Evolutionary conservation across 2,888 invertebrate genomes (phyloP).

Genomic region (Tortricodes alternella): DNA sequence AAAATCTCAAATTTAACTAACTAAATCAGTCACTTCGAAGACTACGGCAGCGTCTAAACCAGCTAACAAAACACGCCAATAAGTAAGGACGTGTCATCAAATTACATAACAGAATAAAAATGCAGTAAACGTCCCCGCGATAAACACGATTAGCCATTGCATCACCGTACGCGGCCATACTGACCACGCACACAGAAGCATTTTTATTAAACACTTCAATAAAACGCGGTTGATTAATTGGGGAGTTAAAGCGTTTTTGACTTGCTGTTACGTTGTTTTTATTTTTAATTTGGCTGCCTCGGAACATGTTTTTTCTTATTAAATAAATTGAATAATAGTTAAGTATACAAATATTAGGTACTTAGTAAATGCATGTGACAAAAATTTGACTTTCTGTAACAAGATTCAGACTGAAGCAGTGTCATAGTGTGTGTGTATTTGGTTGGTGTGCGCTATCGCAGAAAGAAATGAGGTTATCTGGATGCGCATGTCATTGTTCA

Average conservation of each 20-base stretch:
- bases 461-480: conserved; percentile 83
- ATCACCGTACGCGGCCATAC: conserved; percentile 51
- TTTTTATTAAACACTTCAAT: conserved; percentile 33
- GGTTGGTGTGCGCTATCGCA: conserved; percentile 62
- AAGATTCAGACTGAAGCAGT: conserved; percentile 32
- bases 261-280: background rate
- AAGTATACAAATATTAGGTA: no score
- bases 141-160: conserved; percentile 72
- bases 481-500: conserved; percentile 75
- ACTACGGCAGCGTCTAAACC: no score
- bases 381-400: no score
- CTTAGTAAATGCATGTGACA: no score
- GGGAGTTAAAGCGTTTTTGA: conserved; percentile 22
- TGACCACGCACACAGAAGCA: conserved; percentile 33
- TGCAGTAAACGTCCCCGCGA: conserved; percentile 63
- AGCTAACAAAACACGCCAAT: background rate
- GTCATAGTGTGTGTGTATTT: conserved; percentile 20
- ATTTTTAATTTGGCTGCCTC: no score
- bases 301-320: no score
- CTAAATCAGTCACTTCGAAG: no score
- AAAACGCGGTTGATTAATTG: conserved; percentile 17
- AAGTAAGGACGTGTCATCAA: conserved; percentile 27
- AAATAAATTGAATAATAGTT: no score
- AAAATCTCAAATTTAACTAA: no score
- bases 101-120: conserved; percentile 61